These are phyloP conservation scores for Scaptodrosophila latifasciaeformis DNA, from an alignment of 2,888 invertebrate species.

Conservation along the genomic window DNA sequence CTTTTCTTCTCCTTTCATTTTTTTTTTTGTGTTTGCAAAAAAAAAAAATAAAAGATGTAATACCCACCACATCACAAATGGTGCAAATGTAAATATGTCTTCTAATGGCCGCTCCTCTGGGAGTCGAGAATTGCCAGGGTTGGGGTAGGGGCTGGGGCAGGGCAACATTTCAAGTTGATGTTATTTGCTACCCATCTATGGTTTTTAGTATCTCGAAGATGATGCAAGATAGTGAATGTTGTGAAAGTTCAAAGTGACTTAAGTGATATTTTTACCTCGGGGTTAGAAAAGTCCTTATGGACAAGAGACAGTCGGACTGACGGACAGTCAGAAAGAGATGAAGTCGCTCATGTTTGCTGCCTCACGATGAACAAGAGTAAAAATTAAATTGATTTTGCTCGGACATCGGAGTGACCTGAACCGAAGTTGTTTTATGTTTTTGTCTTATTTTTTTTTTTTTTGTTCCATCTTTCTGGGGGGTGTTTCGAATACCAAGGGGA, in stretches of 20 bases:
- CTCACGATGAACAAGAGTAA: conserved; percentile 46
- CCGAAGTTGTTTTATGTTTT: conserved; percentile 27
- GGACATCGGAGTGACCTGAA: conserved; percentile 43
- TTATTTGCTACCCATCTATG: conserved; percentile 10
- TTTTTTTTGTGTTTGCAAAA: neutral
- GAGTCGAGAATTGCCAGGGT: conserved; percentile 15
- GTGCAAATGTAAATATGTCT: conserved; percentile 56
- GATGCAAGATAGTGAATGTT: neutral
- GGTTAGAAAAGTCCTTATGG: conserved; percentile 13
- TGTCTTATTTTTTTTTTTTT: neutral
- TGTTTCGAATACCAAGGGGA: no score
- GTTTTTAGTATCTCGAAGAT: neutral
- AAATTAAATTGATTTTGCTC: conserved; percentile 62
- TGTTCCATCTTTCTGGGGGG: neutral
- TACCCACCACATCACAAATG: conserved; percentile 41
- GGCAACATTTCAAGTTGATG: conserved; percentile 35
- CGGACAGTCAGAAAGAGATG: no score
- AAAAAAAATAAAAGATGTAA: conserved; percentile 24
- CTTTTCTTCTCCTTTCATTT: conserved; percentile 1
- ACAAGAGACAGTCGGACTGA: no score
- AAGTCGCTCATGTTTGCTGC: conserved; percentile 23
- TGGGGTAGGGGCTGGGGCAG: conserved; percentile 35
- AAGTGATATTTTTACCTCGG: conserved; percentile 56
- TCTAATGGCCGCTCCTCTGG: conserved; percentile 47
- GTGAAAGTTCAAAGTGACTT: conserved; percentile 60